Percentiles rank a stretch among this genome's conserved stretches.
Evolutionary conservation across 2,888 invertebrate genomes (phyloP).

Genomic region (Phyto melanocephala): DNA sequence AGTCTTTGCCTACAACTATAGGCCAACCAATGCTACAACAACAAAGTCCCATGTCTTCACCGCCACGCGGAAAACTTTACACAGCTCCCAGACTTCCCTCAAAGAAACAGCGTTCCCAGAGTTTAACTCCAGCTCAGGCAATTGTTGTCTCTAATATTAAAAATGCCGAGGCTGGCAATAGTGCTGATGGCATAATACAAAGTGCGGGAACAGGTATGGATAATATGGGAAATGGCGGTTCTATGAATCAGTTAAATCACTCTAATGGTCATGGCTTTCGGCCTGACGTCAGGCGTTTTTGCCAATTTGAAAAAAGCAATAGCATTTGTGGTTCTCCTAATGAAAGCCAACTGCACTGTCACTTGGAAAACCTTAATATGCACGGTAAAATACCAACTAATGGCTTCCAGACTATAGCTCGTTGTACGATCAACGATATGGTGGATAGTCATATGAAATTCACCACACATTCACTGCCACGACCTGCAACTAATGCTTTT

Average conservation of each 20-base stretch:
- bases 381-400: conserved; percentile 68
- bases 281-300: conserved; percentile 54
- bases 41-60: conserved; percentile 81
- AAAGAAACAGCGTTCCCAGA: conserved; percentile 88
- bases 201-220: conserved; percentile 12
- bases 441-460: conserved; percentile 78
- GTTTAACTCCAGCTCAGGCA: conserved; percentile 84
- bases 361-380: conserved; percentile 64
- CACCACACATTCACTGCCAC: conserved; percentile 82
- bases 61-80: conserved; percentile 80
- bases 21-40: conserved; percentile 61
- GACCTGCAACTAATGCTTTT: conserved; percentile 77
- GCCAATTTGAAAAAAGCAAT: conserved; percentile 65
- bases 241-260: conserved; percentile 43
- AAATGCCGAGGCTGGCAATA: conserved; percentile 82
- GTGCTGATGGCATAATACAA: conserved; percentile 85
- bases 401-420: conserved; percentile 76
- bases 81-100: conserved; percentile 80
- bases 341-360: conserved; percentile 56
- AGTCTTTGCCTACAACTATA: conserved; percentile 65
- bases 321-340: conserved; percentile 46
- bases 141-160: conserved; percentile 72
- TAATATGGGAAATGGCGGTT: conserved; percentile 28
- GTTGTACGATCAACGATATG: conserved; percentile 73
- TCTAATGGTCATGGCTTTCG: conserved; percentile 50